Conservation (phyloP, 2,888 invertebrate species). For the Hymenopus coronatus region DNA sequence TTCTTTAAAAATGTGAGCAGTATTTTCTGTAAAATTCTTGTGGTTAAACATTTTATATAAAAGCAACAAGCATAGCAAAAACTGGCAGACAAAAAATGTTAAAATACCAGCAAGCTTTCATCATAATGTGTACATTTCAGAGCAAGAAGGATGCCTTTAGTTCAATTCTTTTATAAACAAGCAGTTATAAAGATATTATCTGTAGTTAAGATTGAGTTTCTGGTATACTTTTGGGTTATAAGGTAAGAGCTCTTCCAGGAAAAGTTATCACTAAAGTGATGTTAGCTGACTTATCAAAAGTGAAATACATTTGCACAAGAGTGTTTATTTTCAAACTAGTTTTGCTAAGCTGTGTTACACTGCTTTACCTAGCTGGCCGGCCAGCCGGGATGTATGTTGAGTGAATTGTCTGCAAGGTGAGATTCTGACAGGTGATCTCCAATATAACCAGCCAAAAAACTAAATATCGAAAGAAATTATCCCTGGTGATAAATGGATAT, state of each 20-base stretch:
- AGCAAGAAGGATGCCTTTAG: neutral
- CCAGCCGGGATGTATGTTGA: neutral
- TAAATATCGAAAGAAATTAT: conserved; percentile 28
- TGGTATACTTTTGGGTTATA: neutral
- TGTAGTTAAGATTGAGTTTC: neutral
- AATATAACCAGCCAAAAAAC: neutral
- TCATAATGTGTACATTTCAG: neutral
- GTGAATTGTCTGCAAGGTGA: conserved; percentile 6
- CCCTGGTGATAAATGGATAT: conserved; percentile 32
- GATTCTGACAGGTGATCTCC: conserved; percentile 3
- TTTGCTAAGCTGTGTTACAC: conserved; percentile 21
- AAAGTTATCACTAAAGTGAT: neutral
- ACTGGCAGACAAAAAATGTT: neutral
- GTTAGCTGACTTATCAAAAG: neutral
- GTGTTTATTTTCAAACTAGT: conserved; percentile 24
- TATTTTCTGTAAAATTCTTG: neutral
- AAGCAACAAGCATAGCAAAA: neutral
- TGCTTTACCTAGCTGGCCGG: neutral
- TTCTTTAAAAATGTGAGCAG: neutral
- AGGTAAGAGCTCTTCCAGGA: neutral
- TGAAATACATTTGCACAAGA: conserved; percentile 8
- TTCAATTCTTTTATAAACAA: neutral
- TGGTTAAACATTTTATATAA: neutral
- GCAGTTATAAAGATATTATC: neutral
- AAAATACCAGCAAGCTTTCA: neutral